A percentile compares a stretch with the other conserved stretches of the same genome.
phyloP scores from a whole-genome alignment of 2,888 invertebrate genomes.

The Zygothrica quintamaculata region DNA sequence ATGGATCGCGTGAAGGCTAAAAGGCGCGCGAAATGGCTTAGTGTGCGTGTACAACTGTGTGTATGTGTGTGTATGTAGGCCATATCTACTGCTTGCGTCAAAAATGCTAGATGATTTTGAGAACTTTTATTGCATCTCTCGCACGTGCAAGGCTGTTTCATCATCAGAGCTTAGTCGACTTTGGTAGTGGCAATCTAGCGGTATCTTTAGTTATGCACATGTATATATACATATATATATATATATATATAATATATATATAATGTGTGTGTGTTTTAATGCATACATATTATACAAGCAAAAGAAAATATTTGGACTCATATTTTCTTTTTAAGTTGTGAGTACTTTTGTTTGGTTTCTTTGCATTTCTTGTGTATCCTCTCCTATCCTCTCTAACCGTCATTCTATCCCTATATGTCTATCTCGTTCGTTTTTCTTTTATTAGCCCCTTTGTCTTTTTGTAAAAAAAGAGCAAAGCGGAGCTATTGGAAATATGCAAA shows the following conservation, averaged over 20 bases:
- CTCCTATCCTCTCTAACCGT: too few relatives aligned
- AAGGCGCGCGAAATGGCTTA: too few relatives aligned
- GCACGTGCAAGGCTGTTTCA: constrained; percentile 12
- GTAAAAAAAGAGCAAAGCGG: too few relatives aligned
- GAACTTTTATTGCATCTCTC: constrained; percentile 21
- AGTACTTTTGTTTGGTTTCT: constrained; percentile 69
- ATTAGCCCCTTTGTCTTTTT: background rate
- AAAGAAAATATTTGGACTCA: constrained; percentile 75
- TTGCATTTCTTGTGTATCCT: too few relatives aligned
- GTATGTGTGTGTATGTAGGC: too few relatives aligned
- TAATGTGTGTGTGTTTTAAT: constrained; percentile 57
- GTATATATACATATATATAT: constrained; percentile 20
- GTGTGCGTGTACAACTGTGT: too few relatives aligned
- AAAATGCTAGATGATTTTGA: background rate
- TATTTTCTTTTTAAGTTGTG: constrained; percentile 54
- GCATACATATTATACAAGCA: constrained; percentile 71
- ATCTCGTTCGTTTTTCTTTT: constrained; percentile 21
- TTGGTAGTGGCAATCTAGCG: constrained; percentile 37
- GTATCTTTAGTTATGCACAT: constrained; percentile 33
- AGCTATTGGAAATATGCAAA: too few relatives aligned
- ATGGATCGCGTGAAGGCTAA: too few relatives aligned
- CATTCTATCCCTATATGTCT: too few relatives aligned
- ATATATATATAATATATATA: constrained; percentile 12
- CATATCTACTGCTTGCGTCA: too few relatives aligned
- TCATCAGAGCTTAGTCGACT: constrained; percentile 15